These are phyloP conservation scores for Lepidochitona cinerea DNA, from an alignment of 2,888 invertebrate genomes.

Conservation along the genomic window DNA sequence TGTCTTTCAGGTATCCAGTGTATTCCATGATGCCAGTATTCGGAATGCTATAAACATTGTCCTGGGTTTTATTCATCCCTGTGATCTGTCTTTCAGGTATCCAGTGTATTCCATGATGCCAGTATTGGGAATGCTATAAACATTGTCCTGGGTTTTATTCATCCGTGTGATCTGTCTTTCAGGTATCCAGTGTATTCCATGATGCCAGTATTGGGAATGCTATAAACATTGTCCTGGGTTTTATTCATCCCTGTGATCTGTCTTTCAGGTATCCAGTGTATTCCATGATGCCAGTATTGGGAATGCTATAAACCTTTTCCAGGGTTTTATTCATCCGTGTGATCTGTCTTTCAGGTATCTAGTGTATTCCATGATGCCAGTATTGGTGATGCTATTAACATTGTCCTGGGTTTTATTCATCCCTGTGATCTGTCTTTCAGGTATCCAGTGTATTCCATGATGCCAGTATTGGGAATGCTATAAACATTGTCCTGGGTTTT, in stretches of 20 bases:
- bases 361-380: constrained; percentile 76
- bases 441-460: constrained; percentile 67
- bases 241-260: not conserved
- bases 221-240: constrained; percentile 87
- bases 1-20: too few species aligned
- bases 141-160: not conserved
- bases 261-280: constrained; percentile 61
- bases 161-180: constrained; percentile 13
- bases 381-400: constrained; percentile 91
- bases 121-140: not conserved
- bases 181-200: constrained; percentile 67
- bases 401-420: constrained; percentile 80
- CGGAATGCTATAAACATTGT: too few species aligned
- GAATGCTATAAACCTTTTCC: constrained; percentile 90
- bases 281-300: constrained; percentile 82
- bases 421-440: constrained; percentile 36
- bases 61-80: too few species aligned
- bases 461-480: constrained; percentile 90
- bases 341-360: constrained; percentile 53
- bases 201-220: constrained; percentile 89
- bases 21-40: too few species aligned
- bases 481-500: constrained; percentile 88
- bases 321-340: constrained; percentile 71
- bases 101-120: not conserved
- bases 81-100: too few species aligned